Evolutionary conservation across 2,797 vertebrate genomes (phyloP), one percentile per base, ranked within the genome.

Genomic region (Sebastes oblongus): DNA sequence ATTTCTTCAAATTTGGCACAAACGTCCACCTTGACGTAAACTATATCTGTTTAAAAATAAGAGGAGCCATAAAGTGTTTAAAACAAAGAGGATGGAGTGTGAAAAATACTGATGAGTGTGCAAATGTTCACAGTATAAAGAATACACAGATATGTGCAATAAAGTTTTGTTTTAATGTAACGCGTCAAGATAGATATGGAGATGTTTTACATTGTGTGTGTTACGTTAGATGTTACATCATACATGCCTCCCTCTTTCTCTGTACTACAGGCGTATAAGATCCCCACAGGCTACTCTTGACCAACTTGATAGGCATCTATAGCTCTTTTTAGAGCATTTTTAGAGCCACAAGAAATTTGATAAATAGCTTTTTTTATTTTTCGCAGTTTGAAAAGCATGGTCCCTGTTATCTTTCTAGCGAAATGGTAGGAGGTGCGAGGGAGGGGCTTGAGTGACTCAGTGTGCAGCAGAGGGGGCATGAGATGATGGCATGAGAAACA

Each of bases 401-500:
- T 55, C 55, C 6, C 50, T 68, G 13, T 32, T 22, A 56, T 30
- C 66, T 25, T 50, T 64, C 8, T 16, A 8, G 3, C 14, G 55
- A 66, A 34, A 55, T 32, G 66, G 61, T 24, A 58, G 20, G 8
- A 58, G 14, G 32, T 39, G 13, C 27, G 24, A 46, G 32, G 27
- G 60, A 69, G 78, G 65, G 54, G 55, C 68, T 42, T 76, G 55
- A 72, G 61, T 61, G 39, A 78, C 50, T 82, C 55, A 83, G 72
- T 69, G 30, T 66, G 46, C 24, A 68, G 70, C 24, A 52, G 67
- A 50, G 46, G 14, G 61, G 76, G 66, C 66, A 79, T 60, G 25
- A 78, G 74, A 52, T 80, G 59, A 61, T 81, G 75, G 52, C 77
- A 91, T 73, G 25, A 77, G 68, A 80, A 62, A 70, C 52, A 30